Conservation (phyloP, 2,797 vertebrate genomes). For the Vipera ursinii region DNA sequence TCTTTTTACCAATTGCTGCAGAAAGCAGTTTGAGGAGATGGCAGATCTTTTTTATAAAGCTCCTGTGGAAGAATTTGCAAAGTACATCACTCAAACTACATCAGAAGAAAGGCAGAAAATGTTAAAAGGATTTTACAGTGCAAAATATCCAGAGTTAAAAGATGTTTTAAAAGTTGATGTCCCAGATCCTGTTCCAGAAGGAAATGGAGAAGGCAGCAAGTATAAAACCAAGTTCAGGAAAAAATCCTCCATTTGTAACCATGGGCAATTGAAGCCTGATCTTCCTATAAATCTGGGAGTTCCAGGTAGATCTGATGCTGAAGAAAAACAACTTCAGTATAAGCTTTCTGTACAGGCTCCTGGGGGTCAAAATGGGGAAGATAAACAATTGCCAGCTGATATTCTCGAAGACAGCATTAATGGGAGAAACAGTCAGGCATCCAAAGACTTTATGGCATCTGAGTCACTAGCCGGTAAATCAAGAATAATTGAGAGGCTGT, state of each 20-base stretch:
- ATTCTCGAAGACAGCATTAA: slow-evolving; percentile 30
- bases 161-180: slow-evolving; percentile 68
- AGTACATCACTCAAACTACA: slow-evolving; percentile 70
- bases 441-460: slow-evolving; percentile 42
- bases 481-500: slow-evolving; percentile 44
- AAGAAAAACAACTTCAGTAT: slow-evolving; percentile 42
- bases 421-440: slow-evolving; percentile 41
- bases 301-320: slow-evolving; percentile 36
- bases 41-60: slow-evolving; percentile 73
- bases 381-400: slow-evolving; percentile 39
- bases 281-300: slow-evolving; percentile 35
- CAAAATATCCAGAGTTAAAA: slow-evolving; percentile 74
- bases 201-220: background rate
- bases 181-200: slow-evolving; percentile 50
- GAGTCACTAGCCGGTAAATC: slow-evolving; percentile 48
- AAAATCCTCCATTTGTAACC: slow-evolving; percentile 42
- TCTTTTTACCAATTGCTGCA: slow-evolving; percentile 66
- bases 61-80: slow-evolving; percentile 79
- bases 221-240: slow-evolving; percentile 29
- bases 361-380: slow-evolving; percentile 38
- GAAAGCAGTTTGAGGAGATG: slow-evolving; percentile 90
- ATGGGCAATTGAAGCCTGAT: slow-evolving; percentile 33
- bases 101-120: slow-evolving; percentile 79
- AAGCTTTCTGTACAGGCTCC: slow-evolving; percentile 29
- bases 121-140: slow-evolving; percentile 80